phyloP scores from a whole-genome alignment of 1,140 invertebrate species.

The Drosophila sulfurigaster region DNA sequence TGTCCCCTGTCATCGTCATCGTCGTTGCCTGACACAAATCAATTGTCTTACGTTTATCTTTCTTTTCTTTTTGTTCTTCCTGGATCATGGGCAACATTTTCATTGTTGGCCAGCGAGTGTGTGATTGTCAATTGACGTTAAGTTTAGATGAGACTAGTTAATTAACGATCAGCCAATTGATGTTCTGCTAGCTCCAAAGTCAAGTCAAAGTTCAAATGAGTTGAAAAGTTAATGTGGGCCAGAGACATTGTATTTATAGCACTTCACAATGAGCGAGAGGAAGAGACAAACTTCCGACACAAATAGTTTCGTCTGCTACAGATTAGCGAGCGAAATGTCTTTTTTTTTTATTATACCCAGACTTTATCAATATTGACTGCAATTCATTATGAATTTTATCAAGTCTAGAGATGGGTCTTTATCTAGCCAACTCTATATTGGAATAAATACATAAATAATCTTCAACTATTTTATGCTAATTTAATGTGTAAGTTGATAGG shows the following conservation, averaged over 20 bases:
- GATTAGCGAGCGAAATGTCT: background rate
- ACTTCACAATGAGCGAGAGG: background rate
- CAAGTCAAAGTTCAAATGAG: slow-evolving; percentile 30
- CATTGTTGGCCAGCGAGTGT: slow-evolving; percentile 37
- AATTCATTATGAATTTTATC: background rate
- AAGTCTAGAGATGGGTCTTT: too few species aligned
- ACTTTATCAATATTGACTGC: background rate
- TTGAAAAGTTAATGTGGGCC: slow-evolving; percentile 33
- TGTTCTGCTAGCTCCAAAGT: slow-evolving; percentile 24
- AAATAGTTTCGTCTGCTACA: background rate
- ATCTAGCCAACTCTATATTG: too few species aligned
- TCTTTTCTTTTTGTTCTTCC: slow-evolving; percentile 22
- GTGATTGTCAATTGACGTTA: slow-evolving; percentile 61
- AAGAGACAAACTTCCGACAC: slow-evolving; percentile 7
- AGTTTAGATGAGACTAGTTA: slow-evolving; percentile 62
- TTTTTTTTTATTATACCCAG: background rate
- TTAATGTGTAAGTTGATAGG: too few species aligned
- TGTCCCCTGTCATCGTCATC: slow-evolving; percentile 66
- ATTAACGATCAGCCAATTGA: slow-evolving; percentile 68
- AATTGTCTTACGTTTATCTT: slow-evolving; percentile 6
- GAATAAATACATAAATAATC: too few species aligned
- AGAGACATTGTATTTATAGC: background rate
- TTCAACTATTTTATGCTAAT: too few species aligned
- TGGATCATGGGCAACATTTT: slow-evolving; percentile 40
- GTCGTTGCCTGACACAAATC: slow-evolving; percentile 15